Base-by-base conservation (phyloP, 2,797 vertebrate species). In the Cyprinella venusta region DNA sequence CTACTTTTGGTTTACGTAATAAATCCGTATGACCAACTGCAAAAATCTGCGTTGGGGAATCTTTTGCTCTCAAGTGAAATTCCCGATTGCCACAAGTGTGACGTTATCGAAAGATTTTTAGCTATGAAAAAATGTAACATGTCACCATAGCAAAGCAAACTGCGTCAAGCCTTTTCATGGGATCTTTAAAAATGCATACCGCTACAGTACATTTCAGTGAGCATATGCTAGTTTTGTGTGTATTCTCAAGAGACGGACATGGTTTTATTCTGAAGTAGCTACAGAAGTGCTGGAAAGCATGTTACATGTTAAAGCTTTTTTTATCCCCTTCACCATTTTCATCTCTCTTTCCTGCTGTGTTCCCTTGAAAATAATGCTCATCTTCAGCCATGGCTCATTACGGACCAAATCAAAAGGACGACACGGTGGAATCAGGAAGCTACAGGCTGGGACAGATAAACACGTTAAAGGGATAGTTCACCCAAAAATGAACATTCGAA, bases 231-330 rank as follows among this genome's bases (percentile, higher is more conserved):
- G 52, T 80, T 64, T 68, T 80, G 69, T 83, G 64, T 87, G 48
- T 81, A 78, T 70, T 82, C 67, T 78, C 64, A 30, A 48, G 75
- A 33, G 84, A 69, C 56, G 15, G 36, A 83, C 85, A 77, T 15
- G 77, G 67, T 79, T 86, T 85, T 76, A 87, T 90, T 90, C 85
- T 86, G 76, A 83, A 79, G 86, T 89, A 89, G 86, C 87, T 90
- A 88, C 84, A 61, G 19, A n/a, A 40, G 50, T 19, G 26, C 78
- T 78, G 54, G 81, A 79, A 84, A 83, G 71, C 77, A 80, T 16
- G 45, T 67, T 68, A 45, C 76, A 68, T 40, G 59, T 65, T 50
- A 2, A n/a, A 48, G 61, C 26, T 50, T 65, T 52, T 81, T 18
- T 38, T 10, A 56, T 24, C 40, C 36, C 26, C 16, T 19, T 76